Conservation (phyloP, 1,140 invertebrate species). For the Piezodorus guildinii region DNA sequence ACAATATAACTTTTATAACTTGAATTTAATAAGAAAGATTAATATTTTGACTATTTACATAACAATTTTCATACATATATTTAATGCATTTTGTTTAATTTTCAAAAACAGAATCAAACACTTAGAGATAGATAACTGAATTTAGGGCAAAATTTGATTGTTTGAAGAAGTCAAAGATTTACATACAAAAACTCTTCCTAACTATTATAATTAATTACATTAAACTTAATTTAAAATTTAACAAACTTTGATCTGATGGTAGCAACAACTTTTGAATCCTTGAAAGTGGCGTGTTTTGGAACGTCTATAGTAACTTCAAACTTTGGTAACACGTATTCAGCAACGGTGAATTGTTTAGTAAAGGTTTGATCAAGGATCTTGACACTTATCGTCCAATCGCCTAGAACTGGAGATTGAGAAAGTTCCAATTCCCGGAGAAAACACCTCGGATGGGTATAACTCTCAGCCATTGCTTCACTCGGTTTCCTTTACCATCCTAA, state of each 20-base stretch:
- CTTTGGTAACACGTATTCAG: constrained; percentile 86
- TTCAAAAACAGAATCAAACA: no score
- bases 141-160: no score
- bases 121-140: no score
- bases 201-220: no score
- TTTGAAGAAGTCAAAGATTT: no score
- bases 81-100: no score
- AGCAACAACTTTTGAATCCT: constrained; percentile 59
- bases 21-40: no score
- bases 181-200: no score
- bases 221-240: no score
- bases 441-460: constrained; percentile 59
- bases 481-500: constrained; percentile 65
- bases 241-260: constrained; percentile 68
- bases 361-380: constrained; percentile 49
- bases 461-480: constrained; percentile 66
- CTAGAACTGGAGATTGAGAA: constrained; percentile 73
- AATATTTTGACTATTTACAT: no score
- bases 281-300: constrained; percentile 67
- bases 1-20: no score
- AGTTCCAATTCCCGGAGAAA: constrained; percentile 67
- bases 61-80: no score
- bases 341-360: constrained; percentile 62
- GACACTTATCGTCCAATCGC: constrained; percentile 77
- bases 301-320: constrained; percentile 76